Evolutionary conservation across 2,797 vertebrate genomes (phyloP).

Genomic region (Scolopax rusticola): DNA sequence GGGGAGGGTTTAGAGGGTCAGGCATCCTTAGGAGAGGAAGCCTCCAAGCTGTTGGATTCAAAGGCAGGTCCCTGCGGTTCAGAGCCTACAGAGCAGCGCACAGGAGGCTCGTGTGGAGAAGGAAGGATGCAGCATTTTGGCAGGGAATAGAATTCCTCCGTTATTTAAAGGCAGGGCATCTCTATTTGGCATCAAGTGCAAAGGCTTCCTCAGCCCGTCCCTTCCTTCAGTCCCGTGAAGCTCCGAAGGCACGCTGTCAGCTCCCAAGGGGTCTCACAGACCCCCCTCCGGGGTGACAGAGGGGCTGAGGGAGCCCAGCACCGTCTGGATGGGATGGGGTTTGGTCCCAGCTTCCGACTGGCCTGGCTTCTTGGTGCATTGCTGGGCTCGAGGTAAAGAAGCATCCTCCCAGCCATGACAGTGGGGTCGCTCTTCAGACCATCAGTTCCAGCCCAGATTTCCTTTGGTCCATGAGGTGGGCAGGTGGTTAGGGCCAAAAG

Average conservation of each 20-base stretch:
- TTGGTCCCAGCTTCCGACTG: not conserved
- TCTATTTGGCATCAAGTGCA: not conserved
- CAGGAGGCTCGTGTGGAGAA: fast-evolving
- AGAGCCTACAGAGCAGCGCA: not conserved
- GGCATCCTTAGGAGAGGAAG: not conserved
- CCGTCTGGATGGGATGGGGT: not conserved
- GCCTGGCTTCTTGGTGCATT: fast-evolving
- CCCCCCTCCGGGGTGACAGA: not conserved
- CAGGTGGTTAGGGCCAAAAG: not conserved
- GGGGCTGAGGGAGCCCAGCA: not conserved
- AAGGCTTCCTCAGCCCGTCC: not conserved
- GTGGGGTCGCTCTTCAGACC: fast-evolving
- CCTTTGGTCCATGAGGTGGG: not conserved
- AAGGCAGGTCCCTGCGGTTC: not conserved
- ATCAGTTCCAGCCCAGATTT: not conserved
- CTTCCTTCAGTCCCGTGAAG: not conserved
- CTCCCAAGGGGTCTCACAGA: not conserved
- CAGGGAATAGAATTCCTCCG: not conserved
- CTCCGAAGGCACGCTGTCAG: not conserved
- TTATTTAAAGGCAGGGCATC: not conserved
- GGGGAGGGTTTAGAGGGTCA: not conserved
- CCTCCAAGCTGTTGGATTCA: fast-evolving
- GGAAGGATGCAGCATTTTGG: not conserved
- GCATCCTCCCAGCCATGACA: not conserved
- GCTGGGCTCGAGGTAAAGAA: not conserved